phyloP scores from a whole-genome alignment of 2,888 invertebrate species.

The Ormyrus pomaceus region DNA sequence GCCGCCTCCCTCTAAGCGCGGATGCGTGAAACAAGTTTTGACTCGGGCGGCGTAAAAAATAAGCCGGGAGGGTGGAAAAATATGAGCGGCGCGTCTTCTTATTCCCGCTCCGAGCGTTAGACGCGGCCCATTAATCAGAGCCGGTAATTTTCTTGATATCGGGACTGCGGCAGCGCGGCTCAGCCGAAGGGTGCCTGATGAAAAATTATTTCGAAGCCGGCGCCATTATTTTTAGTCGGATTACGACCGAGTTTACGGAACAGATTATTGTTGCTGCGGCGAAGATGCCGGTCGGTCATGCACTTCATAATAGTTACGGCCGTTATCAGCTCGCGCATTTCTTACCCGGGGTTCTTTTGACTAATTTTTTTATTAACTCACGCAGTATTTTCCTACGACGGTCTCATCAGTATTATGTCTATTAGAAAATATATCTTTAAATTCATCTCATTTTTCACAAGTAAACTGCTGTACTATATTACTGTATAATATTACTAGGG shows the following conservation, averaged over 20 bases:
- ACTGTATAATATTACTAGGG: no score
- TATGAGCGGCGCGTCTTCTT: conserved; percentile 27
- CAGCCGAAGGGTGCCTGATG: conserved; percentile 36
- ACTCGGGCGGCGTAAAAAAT: conserved; percentile 39
- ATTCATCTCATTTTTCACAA: not conserved
- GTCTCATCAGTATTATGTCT: not conserved
- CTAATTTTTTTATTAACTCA: conserved; percentile 7
- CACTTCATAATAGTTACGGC: conserved; percentile 22
- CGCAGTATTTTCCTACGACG: not conserved
- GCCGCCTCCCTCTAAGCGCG: conserved; percentile 27
- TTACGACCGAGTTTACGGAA: conserved; percentile 46
- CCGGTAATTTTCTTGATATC: conserved; percentile 56
- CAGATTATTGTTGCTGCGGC: conserved; percentile 52
- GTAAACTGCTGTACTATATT: not conserved
- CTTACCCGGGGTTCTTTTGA: conserved; percentile 1
- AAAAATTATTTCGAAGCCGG: conserved; percentile 49
- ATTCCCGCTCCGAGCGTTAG: conserved; percentile 6
- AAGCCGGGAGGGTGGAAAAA: conserved; percentile 20
- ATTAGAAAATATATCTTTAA: not conserved
- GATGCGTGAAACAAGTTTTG: conserved; percentile 60
- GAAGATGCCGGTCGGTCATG: not conserved
- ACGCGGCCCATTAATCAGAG: conserved; percentile 53
- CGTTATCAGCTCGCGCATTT: conserved; percentile 15
- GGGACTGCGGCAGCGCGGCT: not conserved
- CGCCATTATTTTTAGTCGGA: conserved; percentile 51